Evolutionary conservation across 2,797 vertebrate genomes (phyloP), one percentile per base, ranked within the genome.

Genomic region (Schizothorax lantsangensis): DNA sequence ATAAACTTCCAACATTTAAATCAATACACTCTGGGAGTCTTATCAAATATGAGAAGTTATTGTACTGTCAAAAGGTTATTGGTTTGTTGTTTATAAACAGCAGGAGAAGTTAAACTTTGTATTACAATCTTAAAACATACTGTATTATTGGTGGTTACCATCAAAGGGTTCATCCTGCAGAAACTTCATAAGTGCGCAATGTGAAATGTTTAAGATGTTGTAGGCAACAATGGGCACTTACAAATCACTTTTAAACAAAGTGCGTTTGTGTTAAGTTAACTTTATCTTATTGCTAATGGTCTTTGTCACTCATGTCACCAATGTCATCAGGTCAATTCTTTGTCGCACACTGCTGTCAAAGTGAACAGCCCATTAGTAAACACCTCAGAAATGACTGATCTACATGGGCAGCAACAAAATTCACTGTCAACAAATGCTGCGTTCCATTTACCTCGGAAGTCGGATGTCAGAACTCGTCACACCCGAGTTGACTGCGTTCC

Each of bases 11-110:
- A 43, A 15, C 7, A 45, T 43, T 79, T 26, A 79, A 23, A 26
- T 64, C 57, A 62, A 21, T 66, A 62, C 19, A 36, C 30, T 75
- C 30, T 74, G 5, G 26, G 82, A 66, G 72, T n/a, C 82, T 79
- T 43, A 30, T 62, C 78, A 62, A 62, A 62, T 62, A 79, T 62
- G 36, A 79, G 15, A 26, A 59, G 21, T 17, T 19, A 59, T 62
- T 43, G 12, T 62, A 14, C 36, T 79, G 36, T 59, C 30, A 62
- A 62, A 79, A 40, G 8, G 54, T 79, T 62, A 62, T 43, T 30
- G 23, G 77, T 79, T 79, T 62, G 36, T 62, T 79, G 36, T 43
- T 43, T 30, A 43, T 33, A 23, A 75, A 43, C 26, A 62, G 21
- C 54, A 45, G 54, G 54, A 84, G 71, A 62, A 79, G 43, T 79